Percentiles rank a stretch among this genome's conserved stretches.
Conservation (phyloP, 2,113 vertebrate species). For the Rhizomys pruinosus region DNA sequence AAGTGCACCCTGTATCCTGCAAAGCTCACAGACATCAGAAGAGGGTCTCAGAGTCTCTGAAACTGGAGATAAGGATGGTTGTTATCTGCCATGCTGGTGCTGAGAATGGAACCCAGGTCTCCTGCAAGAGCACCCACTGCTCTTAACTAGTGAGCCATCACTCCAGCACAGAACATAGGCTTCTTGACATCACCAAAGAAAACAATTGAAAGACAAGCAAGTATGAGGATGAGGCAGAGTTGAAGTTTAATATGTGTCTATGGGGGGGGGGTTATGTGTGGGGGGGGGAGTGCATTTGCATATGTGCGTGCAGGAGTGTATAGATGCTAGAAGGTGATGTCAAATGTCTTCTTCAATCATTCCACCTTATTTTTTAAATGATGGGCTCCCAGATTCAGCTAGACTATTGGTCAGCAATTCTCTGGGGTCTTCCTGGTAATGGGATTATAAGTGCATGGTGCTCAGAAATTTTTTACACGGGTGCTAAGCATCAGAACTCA, state of each 20-base stretch:
- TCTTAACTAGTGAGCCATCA: too few relatives aligned
- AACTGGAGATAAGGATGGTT: too few relatives aligned
- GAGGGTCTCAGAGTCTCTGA: too few relatives aligned
- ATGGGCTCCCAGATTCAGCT: neutral
- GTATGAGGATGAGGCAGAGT: neutral
- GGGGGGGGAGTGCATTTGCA: neutral
- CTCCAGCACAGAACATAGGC: too few relatives aligned
- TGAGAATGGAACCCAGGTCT: too few relatives aligned
- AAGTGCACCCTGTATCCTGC: too few relatives aligned
- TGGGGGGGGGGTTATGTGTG: neutral
- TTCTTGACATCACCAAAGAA: neutral
- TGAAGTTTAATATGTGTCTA: neutral
- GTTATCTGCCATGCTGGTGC: too few relatives aligned
- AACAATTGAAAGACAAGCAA: neutral
- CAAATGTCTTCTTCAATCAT: neutral
- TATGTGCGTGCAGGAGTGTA: neutral
- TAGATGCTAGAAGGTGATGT: neutral
- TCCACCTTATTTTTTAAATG: neutral
- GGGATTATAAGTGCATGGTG: neutral
- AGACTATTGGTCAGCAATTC: neutral
- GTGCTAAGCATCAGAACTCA: neutral
- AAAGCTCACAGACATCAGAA: too few relatives aligned
- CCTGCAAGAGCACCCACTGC: too few relatives aligned
- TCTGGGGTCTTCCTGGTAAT: neutral
- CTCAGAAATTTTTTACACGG: too few relatives aligned